Conservation (phyloP, 2,888 invertebrate genomes). For the Sinelater perroti region DNA sequence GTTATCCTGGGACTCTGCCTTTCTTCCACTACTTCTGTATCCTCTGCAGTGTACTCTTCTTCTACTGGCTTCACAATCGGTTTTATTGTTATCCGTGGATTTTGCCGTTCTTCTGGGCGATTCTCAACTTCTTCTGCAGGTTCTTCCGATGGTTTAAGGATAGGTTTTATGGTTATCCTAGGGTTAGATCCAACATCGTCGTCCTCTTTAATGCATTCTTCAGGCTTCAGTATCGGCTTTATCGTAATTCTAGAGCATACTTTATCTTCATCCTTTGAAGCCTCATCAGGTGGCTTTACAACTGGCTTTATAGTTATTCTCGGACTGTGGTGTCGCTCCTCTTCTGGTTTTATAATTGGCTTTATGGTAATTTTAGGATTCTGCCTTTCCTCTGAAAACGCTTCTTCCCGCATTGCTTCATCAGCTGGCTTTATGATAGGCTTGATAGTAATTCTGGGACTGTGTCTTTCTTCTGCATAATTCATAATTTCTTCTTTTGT, state of each 20-base stretch:
- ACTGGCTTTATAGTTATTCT: conserved; percentile 58
- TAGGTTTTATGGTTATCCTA: conserved; percentile 56
- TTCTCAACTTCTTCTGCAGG: conserved; percentile 31
- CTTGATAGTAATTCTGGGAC: conserved; percentile 67
- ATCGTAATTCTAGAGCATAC: conserved; percentile 63
- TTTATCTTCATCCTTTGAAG: too few relatives aligned
- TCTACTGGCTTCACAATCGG: conserved; percentile 61
- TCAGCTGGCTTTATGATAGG: conserved; percentile 63
- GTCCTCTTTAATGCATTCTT: conserved; percentile 56
- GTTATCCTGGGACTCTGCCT: conserved; percentile 57
- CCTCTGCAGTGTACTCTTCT: conserved; percentile 12
- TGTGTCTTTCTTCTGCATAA: conserved; percentile 57
- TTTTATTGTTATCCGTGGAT: conserved; percentile 66
- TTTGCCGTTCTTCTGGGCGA: conserved; percentile 44
- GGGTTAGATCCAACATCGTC: conserved; percentile 53
- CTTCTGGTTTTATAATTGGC: conserved; percentile 57
- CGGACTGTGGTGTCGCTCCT: conserved; percentile 45
- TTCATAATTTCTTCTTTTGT: conserved; percentile 41
- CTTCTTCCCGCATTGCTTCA: conserved; percentile 48
- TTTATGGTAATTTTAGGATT: conserved; percentile 62
- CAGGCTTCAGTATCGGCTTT: conserved; percentile 60
- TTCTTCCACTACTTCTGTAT: too few relatives aligned
- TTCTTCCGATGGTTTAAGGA: conserved; percentile 41
- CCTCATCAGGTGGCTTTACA: conserved; percentile 15
- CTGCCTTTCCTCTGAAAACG: conserved; percentile 35